A percentile compares a stretch with the other conserved stretches of the same genome.
Evolutionary conservation across 2,888 invertebrate species (phyloP).

Genomic region (Troglohyphantes excavatus): DNA sequence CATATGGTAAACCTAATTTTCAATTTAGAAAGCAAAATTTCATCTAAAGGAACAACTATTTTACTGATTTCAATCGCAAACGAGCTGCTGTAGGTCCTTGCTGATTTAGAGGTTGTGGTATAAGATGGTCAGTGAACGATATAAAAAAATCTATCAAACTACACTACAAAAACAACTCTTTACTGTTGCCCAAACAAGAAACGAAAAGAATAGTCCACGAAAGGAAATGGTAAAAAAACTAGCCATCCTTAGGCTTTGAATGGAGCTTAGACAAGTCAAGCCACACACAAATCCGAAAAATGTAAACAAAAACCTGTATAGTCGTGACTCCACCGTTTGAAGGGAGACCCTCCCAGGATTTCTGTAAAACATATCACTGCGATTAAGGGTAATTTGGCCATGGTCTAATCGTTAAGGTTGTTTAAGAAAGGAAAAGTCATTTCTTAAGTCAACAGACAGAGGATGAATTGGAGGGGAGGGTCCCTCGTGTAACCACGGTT

Average conservation of each 20-base stretch:
- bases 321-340: conserved; percentile 9
- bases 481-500: conserved; percentile 32
- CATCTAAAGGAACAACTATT: no score
- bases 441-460: conserved; percentile 47
- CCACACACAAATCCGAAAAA: conserved; percentile 12
- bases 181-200: not conserved
- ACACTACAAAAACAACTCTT: not conserved
- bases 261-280: not conserved
- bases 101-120: not conserved
- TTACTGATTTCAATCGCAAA: not conserved
- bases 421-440: conserved; percentile 52
- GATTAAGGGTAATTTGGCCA: conserved; percentile 44
- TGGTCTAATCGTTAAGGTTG: conserved; percentile 25
- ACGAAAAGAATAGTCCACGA: not conserved
- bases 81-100: not conserved
- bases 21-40: no score
- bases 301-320: conserved; percentile 10
- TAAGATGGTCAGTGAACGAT: not conserved
- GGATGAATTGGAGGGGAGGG: conserved; percentile 46
- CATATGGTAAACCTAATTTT: no score
- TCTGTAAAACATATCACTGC: conserved; percentile 42
- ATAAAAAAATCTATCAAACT: not conserved
- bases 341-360: not conserved
- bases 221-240: conserved; percentile 9
- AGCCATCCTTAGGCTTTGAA: conserved; percentile 18